Base-by-base conservation (phyloP, 2,888 invertebrate genomes). In the Pyrrhopygopsis socrates region DNA sequence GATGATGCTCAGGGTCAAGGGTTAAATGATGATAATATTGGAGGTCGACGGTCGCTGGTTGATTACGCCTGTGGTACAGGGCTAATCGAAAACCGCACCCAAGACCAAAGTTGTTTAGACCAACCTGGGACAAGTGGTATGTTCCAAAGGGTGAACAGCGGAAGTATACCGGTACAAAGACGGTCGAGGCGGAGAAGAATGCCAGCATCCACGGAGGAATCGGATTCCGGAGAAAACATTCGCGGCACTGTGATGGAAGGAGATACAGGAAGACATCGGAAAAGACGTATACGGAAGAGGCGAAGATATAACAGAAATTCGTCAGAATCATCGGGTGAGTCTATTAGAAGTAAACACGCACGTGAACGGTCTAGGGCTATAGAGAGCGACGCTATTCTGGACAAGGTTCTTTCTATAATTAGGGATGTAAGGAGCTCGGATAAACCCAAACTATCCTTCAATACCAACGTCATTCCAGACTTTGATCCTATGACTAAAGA, bases 351-450 rank as follows among this genome's bases (percentile, higher is more conserved):
- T 54, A 20, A 54, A n/a, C 20, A n/a, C n/a, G 5, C n/a, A n/a
- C 54, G 15, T n/a, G n/a, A 54, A 54, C 54, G 20, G 5, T 4
- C 9, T 54, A 54, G n/a, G 9, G 4, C 54, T 54, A n/a, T n/a
- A 54, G 54, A n/a, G 4, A n/a, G n/a, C 54, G n/a, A 54, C 15
- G n/a, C 54, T 9, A 54, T 54, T 54, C 54, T 54, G 4, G 54
- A 54, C 9, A 54, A 54, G n/a, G 54, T 54, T n/a, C 54, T 54
- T n/a, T 54, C 54, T 54, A 54, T 54, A 2, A 54, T 54, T n/a
- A 54, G n/a, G 9, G 54, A 54, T n/a, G 54, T 54, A n/a, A 54
- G n/a, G 54, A 96, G 38, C 30, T 65, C 58, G 2, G 58, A 58
- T 4, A 58, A 27, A 11, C 24, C 58, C 27, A 58, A 27, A 24